Percentiles rank a stretch among this genome's conserved stretches.
phyloP scores from a whole-genome alignment of 1,140 invertebrate species.

The Cydia amplana region DNA sequence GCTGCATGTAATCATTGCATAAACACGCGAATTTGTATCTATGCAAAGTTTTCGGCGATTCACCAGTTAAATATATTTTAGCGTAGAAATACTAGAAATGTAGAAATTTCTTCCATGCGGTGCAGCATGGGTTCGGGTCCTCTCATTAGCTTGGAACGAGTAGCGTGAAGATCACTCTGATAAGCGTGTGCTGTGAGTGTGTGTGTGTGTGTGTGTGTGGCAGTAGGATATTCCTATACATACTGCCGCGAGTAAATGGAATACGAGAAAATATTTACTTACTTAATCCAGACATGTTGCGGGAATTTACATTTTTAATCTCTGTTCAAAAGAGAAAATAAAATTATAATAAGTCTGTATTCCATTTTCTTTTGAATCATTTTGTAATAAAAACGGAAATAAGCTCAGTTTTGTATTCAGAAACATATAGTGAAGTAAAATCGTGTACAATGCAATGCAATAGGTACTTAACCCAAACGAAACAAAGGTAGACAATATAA shows the following conservation, averaged over 20 bases:
- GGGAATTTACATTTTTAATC: neutral
- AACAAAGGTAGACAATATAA: neutral
- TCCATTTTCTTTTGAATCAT: neutral
- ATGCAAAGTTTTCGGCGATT: neutral
- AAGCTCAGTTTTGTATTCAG: no score
- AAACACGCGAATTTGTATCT: neutral
- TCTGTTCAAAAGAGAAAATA: neutral
- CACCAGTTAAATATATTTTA: neutral
- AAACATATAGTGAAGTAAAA: neutral
- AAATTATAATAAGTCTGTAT: neutral
- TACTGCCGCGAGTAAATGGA: no score
- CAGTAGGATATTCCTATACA: no score
- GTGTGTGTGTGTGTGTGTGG: no score
- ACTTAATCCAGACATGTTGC: neutral
- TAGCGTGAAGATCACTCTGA: constrained; percentile 18
- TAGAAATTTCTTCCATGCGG: constrained; percentile 19
- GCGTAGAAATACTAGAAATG: constrained; percentile 24
- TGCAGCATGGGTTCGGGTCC: constrained; percentile 22
- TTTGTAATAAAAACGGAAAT: neutral
- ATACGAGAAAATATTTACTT: neutral
- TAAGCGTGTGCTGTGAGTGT: constrained; percentile 3
- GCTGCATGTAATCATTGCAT: neutral
- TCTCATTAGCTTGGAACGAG: constrained; percentile 9
- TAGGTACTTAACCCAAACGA: neutral
- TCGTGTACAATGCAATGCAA: neutral